Evolutionary conservation across 2,113 vertebrate species (phyloP).

Genomic region (Elephas maximus): DNA sequence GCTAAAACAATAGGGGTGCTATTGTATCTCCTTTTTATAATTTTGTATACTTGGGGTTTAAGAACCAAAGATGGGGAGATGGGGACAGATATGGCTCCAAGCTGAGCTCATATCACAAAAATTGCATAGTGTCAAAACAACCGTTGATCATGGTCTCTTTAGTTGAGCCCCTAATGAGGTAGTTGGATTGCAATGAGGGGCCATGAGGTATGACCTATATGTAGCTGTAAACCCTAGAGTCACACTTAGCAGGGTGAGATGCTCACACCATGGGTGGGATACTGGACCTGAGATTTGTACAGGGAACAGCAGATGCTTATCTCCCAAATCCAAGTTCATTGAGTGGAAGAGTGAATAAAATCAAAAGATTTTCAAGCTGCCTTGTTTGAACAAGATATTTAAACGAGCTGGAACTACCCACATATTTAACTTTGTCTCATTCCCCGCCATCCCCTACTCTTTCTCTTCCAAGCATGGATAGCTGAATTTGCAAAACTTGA

Average conservation of each 20-base stretch:
- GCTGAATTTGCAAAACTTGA: background rate
- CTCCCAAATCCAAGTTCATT: background rate
- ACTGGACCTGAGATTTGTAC: background rate
- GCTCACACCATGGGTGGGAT: rapidly evolving
- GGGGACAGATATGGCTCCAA: background rate
- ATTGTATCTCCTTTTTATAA: background rate
- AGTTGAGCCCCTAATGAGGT: background rate
- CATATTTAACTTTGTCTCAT: background rate
- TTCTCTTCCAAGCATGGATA: background rate
- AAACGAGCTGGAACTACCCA: background rate
- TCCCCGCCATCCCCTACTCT: background rate
- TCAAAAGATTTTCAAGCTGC: background rate
- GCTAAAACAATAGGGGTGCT: background rate
- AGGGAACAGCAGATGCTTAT: background rate
- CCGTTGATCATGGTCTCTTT: background rate
- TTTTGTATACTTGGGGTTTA: conserved; percentile 23
- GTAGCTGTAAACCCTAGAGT: background rate
- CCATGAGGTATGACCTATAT: background rate
- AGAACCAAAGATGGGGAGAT: background rate
- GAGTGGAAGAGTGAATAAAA: background rate
- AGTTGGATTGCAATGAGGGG: background rate
- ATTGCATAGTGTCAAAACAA: background rate
- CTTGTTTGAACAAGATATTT: conserved; percentile 10
- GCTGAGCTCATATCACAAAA: background rate
- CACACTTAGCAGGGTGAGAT: background rate